A percentile compares a stretch with the other conserved stretches of the same genome.
These are phyloP conservation scores for Archocentrus centrarchus DNA, from an alignment of 2,113 vertebrate species.

Conservation along the genomic window DNA sequence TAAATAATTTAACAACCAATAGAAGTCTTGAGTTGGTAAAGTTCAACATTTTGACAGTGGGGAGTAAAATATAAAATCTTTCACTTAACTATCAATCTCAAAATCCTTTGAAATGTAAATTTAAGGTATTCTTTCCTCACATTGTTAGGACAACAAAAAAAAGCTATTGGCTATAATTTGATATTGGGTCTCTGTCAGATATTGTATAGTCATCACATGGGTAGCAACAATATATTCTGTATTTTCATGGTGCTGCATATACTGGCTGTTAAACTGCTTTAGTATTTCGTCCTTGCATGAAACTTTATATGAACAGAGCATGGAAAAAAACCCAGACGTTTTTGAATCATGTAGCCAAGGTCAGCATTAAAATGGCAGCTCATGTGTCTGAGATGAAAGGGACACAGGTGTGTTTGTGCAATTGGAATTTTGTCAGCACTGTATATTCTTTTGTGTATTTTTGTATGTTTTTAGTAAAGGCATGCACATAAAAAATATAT, in stretches of 20 bases:
- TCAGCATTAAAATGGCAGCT: conserved; percentile 13
- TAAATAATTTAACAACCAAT: not conserved
- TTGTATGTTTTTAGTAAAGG: conserved; percentile 2
- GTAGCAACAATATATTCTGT: not conserved
- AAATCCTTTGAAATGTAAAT: not conserved
- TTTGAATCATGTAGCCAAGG: conserved; percentile 10
- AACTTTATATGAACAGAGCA: not conserved
- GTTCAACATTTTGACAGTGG: not conserved
- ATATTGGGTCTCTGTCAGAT: not conserved
- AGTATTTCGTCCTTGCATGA: not conserved
- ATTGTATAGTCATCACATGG: not conserved
- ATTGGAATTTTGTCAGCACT: conserved; percentile 14
- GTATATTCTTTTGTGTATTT: conserved; percentile 11
- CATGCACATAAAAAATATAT: not conserved
- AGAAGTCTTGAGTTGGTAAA: not conserved
- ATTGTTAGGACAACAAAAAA: no score
- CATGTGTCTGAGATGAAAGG: conserved; percentile 21
- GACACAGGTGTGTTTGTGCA: conserved; percentile 38
- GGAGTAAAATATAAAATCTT: not conserved
- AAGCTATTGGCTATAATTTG: no score
- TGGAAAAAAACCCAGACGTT: not conserved
- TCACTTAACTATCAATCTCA: not conserved
- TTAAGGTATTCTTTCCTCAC: no score
- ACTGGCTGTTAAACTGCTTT: not conserved
- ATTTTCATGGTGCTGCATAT: not conserved